phyloP scores from a whole-genome alignment of 2,113 vertebrate species.

The Hyla sarda region DNA sequence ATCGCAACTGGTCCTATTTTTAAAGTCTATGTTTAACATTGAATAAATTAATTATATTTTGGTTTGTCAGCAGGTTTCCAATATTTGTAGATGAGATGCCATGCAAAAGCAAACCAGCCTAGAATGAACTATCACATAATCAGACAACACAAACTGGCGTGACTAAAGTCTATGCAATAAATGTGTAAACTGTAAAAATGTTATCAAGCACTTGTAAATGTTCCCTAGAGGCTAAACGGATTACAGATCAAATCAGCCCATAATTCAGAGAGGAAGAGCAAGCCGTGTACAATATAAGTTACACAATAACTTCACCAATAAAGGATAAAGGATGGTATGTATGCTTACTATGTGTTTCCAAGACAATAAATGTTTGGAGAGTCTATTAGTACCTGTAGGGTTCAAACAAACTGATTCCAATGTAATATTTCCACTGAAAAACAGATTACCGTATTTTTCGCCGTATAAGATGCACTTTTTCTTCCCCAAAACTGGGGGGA shows the following conservation, averaged over 20 bases:
- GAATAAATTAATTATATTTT: too few species aligned
- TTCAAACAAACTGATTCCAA: background rate
- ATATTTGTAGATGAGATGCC: background rate
- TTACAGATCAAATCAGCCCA: slow-evolving; percentile 45
- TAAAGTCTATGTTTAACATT: too few species aligned
- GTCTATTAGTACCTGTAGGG: background rate
- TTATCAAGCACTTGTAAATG: slow-evolving; percentile 24
- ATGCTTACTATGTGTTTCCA: slow-evolving; percentile 29
- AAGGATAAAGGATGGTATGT: background rate
- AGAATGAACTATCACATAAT: background rate
- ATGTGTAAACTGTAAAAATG: background rate
- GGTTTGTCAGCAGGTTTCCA: background rate
- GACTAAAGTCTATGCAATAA: slow-evolving; percentile 30
- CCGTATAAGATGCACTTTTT: too few species aligned
- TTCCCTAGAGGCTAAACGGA: slow-evolving; percentile 21
- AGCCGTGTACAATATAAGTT: slow-evolving; percentile 48
- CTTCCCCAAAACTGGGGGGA: too few species aligned
- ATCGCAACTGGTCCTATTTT: too few species aligned
- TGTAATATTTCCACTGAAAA: background rate
- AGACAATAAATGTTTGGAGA: slow-evolving; percentile 27
- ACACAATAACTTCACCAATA: slow-evolving; percentile 50
- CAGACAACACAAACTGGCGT: background rate
- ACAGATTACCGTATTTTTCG: background rate
- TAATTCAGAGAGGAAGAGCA: slow-evolving; percentile 6
- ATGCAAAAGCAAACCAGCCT: background rate